phyloP scores from a whole-genome alignment of 2,113 vertebrate genomes.

The Sinocyclocheilus rhinocerous region DNA sequence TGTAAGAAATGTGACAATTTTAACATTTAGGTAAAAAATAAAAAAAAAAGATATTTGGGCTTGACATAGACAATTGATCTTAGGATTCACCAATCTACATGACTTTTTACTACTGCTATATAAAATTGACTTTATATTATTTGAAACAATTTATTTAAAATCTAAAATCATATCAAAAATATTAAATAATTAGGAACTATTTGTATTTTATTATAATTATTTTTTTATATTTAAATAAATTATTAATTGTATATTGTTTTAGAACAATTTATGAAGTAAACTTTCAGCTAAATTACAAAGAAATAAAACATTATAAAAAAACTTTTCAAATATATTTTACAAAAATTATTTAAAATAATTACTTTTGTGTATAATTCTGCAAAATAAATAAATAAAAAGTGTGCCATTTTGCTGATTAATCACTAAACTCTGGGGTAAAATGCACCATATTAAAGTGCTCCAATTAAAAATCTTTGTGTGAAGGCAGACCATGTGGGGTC shows the following conservation, averaged over 20 bases:
- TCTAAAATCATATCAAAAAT: not conserved
- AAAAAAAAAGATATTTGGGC: not conserved
- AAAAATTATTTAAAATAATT: not conserved
- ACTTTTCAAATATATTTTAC: no score
- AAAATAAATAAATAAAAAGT: not conserved
- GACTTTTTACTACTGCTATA: not conserved
- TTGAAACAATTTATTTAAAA: not conserved
- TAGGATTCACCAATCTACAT: not conserved
- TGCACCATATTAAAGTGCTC: conserved; percentile 28
- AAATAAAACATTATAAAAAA: not conserved
- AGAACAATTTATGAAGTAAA: not conserved
- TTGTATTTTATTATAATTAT: no score
- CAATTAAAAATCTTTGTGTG: conserved; percentile 47
- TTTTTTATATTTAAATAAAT: no score
- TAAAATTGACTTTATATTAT: not conserved
- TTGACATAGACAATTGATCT: not conserved
- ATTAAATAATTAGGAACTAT: not conserved
- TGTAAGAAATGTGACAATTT: conserved; percentile 63
- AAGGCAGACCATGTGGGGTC: conserved; percentile 80
- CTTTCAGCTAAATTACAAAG: not conserved
- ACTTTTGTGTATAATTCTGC: not conserved
- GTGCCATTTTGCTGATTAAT: not conserved
- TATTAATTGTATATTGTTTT: not conserved
- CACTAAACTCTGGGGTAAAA: conserved; percentile 46
- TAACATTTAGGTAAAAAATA: not conserved